Percentiles rank a stretch among this genome's conserved stretches.
These are phyloP conservation scores for Danio kyathit DNA, from an alignment of 2,797 vertebrate genomes.

Conservation along the genomic window DNA sequence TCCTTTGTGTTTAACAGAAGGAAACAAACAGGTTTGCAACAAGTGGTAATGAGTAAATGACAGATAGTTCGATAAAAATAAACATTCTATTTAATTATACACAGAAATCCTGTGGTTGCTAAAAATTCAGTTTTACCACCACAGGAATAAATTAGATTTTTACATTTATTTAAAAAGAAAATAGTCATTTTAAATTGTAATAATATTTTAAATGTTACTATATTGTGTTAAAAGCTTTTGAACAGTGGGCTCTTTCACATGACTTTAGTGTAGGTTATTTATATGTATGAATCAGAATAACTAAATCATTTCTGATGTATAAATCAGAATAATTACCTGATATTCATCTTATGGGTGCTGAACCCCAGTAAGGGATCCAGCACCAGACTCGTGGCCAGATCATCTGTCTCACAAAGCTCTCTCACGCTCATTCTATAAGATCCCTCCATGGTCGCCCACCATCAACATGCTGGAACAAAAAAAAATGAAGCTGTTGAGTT, in stretches of 20 bases:
- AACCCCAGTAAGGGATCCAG: slow-evolving; percentile 90
- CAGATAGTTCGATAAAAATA: background rate
- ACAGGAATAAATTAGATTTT: background rate
- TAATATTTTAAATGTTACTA: background rate
- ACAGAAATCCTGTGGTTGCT: background rate
- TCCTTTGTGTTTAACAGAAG: too few relatives aligned
- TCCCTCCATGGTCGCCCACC: slow-evolving; percentile 87
- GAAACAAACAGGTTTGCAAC: too few relatives aligned
- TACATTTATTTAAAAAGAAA: background rate
- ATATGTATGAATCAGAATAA: background rate
- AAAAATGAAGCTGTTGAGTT: background rate
- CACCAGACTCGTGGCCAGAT: slow-evolving; percentile 90
- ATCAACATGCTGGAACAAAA: slow-evolving; percentile 82
- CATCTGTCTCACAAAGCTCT: slow-evolving; percentile 93
- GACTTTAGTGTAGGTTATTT: too few relatives aligned
- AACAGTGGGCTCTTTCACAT: background rate
- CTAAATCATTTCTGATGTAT: too few relatives aligned
- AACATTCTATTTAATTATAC: too few relatives aligned
- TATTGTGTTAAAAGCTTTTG: background rate
- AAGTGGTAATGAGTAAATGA: too few relatives aligned
- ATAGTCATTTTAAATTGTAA: background rate
- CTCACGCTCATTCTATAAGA: slow-evolving; percentile 92
- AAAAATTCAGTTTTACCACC: background rate
- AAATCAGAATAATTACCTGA: slow-evolving; percentile 78
- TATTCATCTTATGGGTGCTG: slow-evolving; percentile 95